phyloP scores from a whole-genome alignment of 2,797 vertebrate genomes.

The Darevskia mixta region DNA sequence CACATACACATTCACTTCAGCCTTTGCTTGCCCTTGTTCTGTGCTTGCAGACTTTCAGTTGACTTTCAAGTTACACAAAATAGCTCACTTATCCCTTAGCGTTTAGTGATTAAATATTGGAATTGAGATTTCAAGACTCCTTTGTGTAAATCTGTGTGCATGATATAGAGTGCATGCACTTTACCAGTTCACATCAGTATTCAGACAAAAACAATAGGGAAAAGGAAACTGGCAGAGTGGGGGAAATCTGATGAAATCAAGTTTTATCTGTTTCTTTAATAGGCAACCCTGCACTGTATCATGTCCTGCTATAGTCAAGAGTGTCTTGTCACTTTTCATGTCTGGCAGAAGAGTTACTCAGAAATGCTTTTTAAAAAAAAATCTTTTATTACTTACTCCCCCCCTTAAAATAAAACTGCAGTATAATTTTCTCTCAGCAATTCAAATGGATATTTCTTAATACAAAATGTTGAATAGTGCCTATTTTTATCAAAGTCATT shows the following conservation, averaged over 20 bases:
- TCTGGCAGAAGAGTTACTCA: conserved; percentile 3
- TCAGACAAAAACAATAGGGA: conserved; percentile 4
- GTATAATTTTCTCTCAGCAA: conserved; percentile 43
- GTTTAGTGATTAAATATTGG: conserved; percentile 43
- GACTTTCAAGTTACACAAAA: conserved; percentile 26
- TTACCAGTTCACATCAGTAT: conserved; percentile 42
- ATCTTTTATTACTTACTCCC: not conserved
- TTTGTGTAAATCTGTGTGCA: conserved; percentile 46
- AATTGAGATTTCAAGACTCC: conserved; percentile 40
- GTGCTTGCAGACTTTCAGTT: conserved; percentile 44
- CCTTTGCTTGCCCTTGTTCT: conserved; percentile 34
- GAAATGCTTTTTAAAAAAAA: not conserved
- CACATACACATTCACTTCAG: not conserved
- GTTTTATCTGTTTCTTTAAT: too few relatives aligned
- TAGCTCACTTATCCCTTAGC: conserved; percentile 29
- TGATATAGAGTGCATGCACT: conserved; percentile 20
- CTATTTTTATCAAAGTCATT: not conserved
- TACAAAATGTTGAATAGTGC: not conserved
- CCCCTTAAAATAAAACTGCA: not conserved
- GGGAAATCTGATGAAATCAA: not conserved
- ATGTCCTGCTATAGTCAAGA: too few relatives aligned
- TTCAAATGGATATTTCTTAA: conserved; percentile 4
- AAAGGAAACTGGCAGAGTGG: not conserved
- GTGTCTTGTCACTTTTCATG: conserved; percentile 12
- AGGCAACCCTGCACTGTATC: too few relatives aligned